phyloP scores from a whole-genome alignment of 2,888 invertebrate genomes.

The Chymomyza caudatula region DNA sequence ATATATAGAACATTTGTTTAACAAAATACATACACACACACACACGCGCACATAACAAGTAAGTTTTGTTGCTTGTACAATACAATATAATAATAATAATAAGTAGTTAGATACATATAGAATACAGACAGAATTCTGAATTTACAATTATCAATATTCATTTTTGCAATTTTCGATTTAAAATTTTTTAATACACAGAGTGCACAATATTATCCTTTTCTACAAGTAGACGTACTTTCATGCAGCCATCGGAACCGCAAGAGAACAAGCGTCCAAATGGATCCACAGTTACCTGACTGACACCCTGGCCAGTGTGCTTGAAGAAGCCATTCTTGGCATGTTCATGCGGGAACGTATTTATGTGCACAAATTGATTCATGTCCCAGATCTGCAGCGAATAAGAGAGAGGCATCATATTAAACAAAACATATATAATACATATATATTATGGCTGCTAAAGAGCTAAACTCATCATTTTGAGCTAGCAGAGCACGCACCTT shows the following conservation, averaged over 20 bases:
- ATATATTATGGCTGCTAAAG: too few relatives aligned
- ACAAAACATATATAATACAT: too few relatives aligned
- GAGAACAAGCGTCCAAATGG: conserved; percentile 94
- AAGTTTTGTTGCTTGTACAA: not conserved
- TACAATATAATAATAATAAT: not conserved
- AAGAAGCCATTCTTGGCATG: conserved; percentile 98
- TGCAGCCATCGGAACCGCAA: conserved; percentile 98
- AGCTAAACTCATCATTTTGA: too few relatives aligned
- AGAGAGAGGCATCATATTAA: too few relatives aligned
- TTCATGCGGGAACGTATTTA: conserved; percentile 94
- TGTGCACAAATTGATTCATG: conserved; percentile 89
- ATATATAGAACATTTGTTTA: not conserved
- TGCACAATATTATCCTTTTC: conserved; percentile 85
- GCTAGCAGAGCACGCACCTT: conserved; percentile 85
- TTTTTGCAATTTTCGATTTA: conserved; percentile 6
- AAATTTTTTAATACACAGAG: conserved; percentile 79
- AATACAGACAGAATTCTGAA: conserved; percentile 31
- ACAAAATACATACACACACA: conserved; percentile 8
- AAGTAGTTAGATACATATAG: conserved; percentile 11
- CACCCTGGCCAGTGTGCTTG: conserved; percentile 97
- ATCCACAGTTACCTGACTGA: conserved; percentile 96
- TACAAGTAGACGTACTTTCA: conserved; percentile 96
- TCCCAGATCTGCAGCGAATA: conserved; percentile 90
- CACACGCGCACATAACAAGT: conserved; percentile 6
- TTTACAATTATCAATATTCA: not conserved